Evolutionary conservation across 2,888 invertebrate genomes (phyloP), one percentile per base, ranked within the genome.

Genomic region (Glaucopsyche alexis): DNA sequence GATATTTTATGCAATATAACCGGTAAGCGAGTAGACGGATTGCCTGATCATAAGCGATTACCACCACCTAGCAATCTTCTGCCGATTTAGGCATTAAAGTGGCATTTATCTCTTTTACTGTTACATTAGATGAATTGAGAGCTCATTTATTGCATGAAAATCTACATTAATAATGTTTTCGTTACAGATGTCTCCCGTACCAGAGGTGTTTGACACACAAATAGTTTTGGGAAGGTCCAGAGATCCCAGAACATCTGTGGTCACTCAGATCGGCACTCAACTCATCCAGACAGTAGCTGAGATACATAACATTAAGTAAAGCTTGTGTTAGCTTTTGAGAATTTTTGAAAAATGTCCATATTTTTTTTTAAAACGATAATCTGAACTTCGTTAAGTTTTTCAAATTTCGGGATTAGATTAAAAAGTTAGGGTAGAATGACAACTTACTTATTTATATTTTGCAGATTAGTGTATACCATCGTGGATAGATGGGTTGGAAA

Each of bases 271-370:
- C 0, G 50, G 82, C 0, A 75, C 79, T 0, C 79, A 81, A 4
- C 50, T 84, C 4, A 29, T 90, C 0, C 74, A 78, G 19, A 81
- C 80, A 5, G 71, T 87, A 0, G 82, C 85, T 13, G 82, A 84
- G 73, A 76, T 85, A 38, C 89, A 89, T 74, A 88, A 88, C 66
- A 77, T 88, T 16, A 84, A 81, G 89, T 89, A 38, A 65, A 13
- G 60, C 13, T 9, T 47, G 11, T 11, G 11, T 11, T 11, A 9
- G 1, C 9, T 47, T 13, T 47, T 29, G 3, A 2, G 29, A 3
- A 29, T 29, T 29, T 4, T 29, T 4, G 4, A 29, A 29, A 29
- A 29, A 29, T 29, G 29, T 29, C 29, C 29, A 29, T 29, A 4
- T 2, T 29, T 29, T 29, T 29, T 29, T 29, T 29, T 4, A 29